Evolutionary conservation across 2,888 invertebrate genomes (phyloP).

Genomic region (Gryllus longicercus): DNA sequence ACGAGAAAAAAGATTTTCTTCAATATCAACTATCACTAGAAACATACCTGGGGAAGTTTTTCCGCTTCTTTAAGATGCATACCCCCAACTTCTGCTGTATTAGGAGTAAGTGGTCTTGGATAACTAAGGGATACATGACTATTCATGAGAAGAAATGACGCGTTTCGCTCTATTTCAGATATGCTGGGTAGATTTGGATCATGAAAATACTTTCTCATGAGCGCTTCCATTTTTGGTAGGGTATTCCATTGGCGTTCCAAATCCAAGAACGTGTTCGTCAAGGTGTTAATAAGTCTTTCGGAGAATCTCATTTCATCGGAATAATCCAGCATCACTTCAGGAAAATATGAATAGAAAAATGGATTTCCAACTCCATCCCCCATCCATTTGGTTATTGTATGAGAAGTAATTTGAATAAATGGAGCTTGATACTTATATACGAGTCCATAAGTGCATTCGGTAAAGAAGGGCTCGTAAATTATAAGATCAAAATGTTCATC

Average conservation of each 20-base stretch:
- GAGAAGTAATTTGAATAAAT: slow-evolving; percentile 47
- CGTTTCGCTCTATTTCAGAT: slow-evolving; percentile 36
- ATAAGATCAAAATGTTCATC: slow-evolving; percentile 34
- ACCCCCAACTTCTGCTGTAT: slow-evolving; percentile 42
- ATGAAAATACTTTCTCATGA: slow-evolving; percentile 28
- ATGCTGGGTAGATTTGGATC: slow-evolving; percentile 25
- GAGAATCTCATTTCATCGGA: slow-evolving; percentile 49
- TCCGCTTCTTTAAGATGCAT: slow-evolving; percentile 41
- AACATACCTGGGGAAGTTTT: slow-evolving; percentile 33
- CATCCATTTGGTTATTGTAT: slow-evolving; percentile 50
- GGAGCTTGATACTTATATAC: slow-evolving; percentile 34
- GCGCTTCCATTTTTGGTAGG: slow-evolving; percentile 28
- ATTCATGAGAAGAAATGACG: slow-evolving; percentile 40
- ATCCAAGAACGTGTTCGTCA: slow-evolving; percentile 32
- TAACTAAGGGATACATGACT: slow-evolving; percentile 40
- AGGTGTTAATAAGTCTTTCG: slow-evolving; percentile 51
- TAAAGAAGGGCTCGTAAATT: slow-evolving; percentile 31
- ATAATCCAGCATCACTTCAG: slow-evolving; percentile 52
- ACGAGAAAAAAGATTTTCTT: no score
- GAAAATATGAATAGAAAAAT: slow-evolving; percentile 51
- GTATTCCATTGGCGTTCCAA: slow-evolving; percentile 20
- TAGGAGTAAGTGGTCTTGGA: slow-evolving; percentile 40
- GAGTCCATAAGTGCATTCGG: slow-evolving; percentile 34
- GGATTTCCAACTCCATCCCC: slow-evolving; percentile 51
- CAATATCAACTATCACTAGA: background rate